Conservation (phyloP, 2,113 vertebrate genomes). For the Desmodus rotundus region DNA sequence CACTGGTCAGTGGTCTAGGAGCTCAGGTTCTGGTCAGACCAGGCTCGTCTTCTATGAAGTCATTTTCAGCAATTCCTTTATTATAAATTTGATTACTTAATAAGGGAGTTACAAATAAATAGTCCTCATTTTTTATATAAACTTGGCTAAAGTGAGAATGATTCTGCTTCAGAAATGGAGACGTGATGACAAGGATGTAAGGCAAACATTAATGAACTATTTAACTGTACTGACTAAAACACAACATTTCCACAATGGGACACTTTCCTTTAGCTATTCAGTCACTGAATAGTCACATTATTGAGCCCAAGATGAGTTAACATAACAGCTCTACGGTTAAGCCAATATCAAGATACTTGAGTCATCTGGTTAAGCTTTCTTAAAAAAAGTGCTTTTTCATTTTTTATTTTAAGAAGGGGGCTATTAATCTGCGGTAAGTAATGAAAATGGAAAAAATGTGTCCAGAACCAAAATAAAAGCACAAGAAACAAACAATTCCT, state of each 20-base stretch:
- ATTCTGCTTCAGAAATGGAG: background rate
- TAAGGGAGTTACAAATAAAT: slow-evolving; percentile 16
- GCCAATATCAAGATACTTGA: slow-evolving; percentile 27
- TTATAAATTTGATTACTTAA: background rate
- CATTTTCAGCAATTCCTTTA: background rate
- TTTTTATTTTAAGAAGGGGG: slow-evolving; percentile 47
- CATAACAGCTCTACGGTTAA: slow-evolving; percentile 38
- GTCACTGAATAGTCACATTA: background rate
- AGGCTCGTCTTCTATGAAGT: background rate
- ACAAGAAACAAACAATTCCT: background rate
- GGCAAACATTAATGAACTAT: slow-evolving; percentile 8
- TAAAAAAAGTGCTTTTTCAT: slow-evolving; percentile 51
- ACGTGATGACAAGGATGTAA: background rate
- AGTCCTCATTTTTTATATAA: background rate
- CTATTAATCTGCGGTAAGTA: background rate
- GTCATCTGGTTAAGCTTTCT: slow-evolving; percentile 32
- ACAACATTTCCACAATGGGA: background rate
- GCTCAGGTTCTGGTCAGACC: background rate
- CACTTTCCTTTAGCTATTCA: background rate
- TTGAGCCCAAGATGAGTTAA: slow-evolving; percentile 49
- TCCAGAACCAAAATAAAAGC: slow-evolving; percentile 20
- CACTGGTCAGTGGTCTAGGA: background rate
- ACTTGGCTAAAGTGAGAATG: slow-evolving; percentile 7
- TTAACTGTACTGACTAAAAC: slow-evolving; percentile 5
- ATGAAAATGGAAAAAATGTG: background rate